Evolutionary conservation across 2,888 invertebrate genomes (phyloP).

Genomic region (Eustalomyia histrio): DNA sequence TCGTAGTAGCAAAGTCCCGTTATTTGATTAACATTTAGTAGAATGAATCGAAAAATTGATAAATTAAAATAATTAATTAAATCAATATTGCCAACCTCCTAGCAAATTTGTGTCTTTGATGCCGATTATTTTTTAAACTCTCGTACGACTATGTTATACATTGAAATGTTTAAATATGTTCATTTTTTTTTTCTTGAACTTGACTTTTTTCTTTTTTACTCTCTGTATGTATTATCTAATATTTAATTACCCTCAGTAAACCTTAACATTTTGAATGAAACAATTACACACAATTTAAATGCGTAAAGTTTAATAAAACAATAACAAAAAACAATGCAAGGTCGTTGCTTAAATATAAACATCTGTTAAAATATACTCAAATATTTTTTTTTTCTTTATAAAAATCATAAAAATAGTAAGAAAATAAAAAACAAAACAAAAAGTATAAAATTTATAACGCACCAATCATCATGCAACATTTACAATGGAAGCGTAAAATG

Average conservation of each 20-base stretch:
- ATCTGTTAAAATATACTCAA: slow-evolving; percentile 1
- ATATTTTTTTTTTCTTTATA: not conserved
- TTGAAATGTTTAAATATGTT: not conserved
- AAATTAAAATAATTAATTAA: too few relatives aligned
- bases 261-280: slow-evolving; percentile 55
- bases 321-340: slow-evolving; percentile 45
- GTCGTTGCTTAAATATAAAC: slow-evolving; percentile 18
- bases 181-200: slow-evolving; percentile 53
- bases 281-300: slow-evolving; percentile 55
- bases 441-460: slow-evolving; percentile 3
- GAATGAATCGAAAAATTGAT: too few relatives aligned
- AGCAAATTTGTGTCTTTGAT: too few relatives aligned
- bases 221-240: slow-evolving; percentile 13
- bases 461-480: slow-evolving; percentile 27
- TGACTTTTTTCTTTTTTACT: slow-evolving; percentile 43
- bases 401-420: slow-evolving; percentile 14
- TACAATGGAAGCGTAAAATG: slow-evolving; percentile 39
- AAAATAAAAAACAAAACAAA: slow-evolving; percentile 36
- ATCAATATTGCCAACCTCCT: too few relatives aligned
- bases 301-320: slow-evolving; percentile 36
- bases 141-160: slow-evolving; percentile 4
- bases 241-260: slow-evolving; percentile 44
- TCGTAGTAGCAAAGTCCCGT: too few relatives aligned
- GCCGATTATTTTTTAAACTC: too few relatives aligned
- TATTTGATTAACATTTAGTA: too few relatives aligned